A percentile compares a stretch with the other conserved stretches of the same genome.
Conservation (phyloP, 23 tunicate species). For the Clavelina lepadiformis region DNA sequence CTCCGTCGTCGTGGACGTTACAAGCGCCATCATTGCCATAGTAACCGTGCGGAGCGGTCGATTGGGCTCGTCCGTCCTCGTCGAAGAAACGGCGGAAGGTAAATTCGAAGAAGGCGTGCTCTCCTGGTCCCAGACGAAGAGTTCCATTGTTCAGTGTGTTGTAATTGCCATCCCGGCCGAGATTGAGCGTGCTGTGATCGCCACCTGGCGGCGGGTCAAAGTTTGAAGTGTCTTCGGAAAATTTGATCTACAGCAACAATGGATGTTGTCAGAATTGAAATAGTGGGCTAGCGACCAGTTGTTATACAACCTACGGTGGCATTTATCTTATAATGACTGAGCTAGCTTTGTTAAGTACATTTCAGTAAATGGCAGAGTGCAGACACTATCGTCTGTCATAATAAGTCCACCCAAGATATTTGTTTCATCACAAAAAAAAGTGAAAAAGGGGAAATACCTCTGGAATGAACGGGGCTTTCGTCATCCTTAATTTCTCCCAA, state of each 20-base stretch:
- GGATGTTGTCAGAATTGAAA: neutral
- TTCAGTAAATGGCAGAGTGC: no score
- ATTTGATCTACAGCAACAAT: slow-evolving; percentile 31
- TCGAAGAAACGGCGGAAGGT: slow-evolving; percentile 89
- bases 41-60: slow-evolving; percentile 23
- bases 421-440: no score
- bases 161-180: slow-evolving; percentile 35
- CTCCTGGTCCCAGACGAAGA: slow-evolving; percentile 59
- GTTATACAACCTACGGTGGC: no score
- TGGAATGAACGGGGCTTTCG: slow-evolving; percentile 78
- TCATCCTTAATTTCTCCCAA: slow-evolving; percentile 59
- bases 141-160: slow-evolving; percentile 69
- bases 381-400: no score
- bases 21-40: slow-evolving; percentile 4
- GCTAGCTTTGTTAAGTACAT: no score
- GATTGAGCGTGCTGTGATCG: slow-evolving; percentile 45
- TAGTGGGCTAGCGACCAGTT: neutral
- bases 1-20: neutral
- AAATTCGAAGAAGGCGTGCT: slow-evolving; percentile 98
- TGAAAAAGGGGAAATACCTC: no score
- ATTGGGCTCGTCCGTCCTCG: slow-evolving; percentile 72
- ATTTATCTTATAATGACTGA: no score
- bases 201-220: slow-evolving; percentile 78
- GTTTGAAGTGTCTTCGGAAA: slow-evolving; percentile 86
- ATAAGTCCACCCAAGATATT: no score